phyloP scores from a whole-genome alignment of 2,113 vertebrate genomes.

The Syngnathoides biaculeatus region DNA sequence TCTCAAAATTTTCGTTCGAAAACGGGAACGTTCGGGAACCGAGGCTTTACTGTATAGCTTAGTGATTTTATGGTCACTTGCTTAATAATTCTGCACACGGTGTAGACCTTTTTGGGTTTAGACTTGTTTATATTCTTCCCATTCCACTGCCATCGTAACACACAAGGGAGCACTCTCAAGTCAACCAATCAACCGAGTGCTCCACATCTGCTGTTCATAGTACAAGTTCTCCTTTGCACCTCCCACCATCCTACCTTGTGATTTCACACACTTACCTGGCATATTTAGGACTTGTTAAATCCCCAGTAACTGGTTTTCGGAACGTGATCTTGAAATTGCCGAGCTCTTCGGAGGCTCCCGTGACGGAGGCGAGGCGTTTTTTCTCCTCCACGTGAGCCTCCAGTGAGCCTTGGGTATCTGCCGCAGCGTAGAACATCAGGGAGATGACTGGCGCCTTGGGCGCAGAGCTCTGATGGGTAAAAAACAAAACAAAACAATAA shows the following conservation, averaged over 20 bases:
- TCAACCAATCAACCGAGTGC: not conserved
- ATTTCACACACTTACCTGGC: slow-evolving; percentile 75
- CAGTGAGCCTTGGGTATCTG: slow-evolving; percentile 82
- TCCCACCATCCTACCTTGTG: not conserved
- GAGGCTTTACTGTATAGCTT: too few species aligned
- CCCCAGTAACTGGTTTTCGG: slow-evolving; percentile 71
- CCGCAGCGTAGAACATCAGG: slow-evolving; percentile 90
- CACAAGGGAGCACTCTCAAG: not conserved
- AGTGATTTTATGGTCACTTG: too few species aligned
- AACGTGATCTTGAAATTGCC: slow-evolving; percentile 87
- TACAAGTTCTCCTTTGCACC: slow-evolving; percentile 4
- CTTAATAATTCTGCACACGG: too few species aligned
- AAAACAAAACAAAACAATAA: not conserved
- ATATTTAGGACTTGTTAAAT: slow-evolving; percentile 66
- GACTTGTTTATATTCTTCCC: not conserved
- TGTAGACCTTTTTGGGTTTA: too few species aligned
- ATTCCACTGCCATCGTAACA: not conserved
- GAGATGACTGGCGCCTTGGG: slow-evolving; percentile 78
- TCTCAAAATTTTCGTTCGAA: too few species aligned
- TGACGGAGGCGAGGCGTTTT: slow-evolving; percentile 74
- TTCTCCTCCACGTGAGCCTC: slow-evolving; percentile 73
- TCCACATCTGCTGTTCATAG: not conserved
- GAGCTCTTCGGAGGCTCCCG: slow-evolving; percentile 81
- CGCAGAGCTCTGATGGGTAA: slow-evolving; percentile 52
- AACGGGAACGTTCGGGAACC: too few species aligned